Evolutionary conservation across 2,797 vertebrate species (phyloP).

Genomic region (Chromobotia macracanthus): DNA sequence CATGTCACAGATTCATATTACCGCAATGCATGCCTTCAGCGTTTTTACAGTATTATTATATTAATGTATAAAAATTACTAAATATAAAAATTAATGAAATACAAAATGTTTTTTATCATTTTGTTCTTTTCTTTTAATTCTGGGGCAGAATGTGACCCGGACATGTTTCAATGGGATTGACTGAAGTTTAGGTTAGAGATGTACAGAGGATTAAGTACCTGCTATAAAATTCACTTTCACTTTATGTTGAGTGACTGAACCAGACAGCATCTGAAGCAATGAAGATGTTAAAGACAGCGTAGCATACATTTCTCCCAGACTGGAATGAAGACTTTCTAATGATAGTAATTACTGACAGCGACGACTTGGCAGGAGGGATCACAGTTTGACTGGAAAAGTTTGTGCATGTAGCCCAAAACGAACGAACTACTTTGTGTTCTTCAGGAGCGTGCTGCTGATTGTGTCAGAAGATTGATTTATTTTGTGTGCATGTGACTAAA

Average conservation of each 20-base stretch:
- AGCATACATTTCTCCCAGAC: slow-evolving; percentile 31
- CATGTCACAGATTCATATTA: too few relatives aligned
- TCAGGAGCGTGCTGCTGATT: slow-evolving; percentile 23
- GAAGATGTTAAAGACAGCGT: slow-evolving; percentile 43
- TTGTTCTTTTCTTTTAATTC: background rate
- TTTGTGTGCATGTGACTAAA: slow-evolving; percentile 33
- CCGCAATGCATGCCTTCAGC: too few relatives aligned
- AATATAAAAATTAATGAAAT: too few relatives aligned
- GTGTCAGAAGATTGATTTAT: slow-evolving; percentile 28
- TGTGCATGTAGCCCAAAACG: slow-evolving; percentile 20
- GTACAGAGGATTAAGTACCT: slow-evolving; percentile 17
- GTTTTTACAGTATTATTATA: too few relatives aligned
- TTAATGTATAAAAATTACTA: too few relatives aligned
- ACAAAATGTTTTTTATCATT: background rate
- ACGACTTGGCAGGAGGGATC: slow-evolving; percentile 40
- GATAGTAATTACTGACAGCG: slow-evolving; percentile 54
- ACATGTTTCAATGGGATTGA: background rate
- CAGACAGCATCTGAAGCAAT: slow-evolving; percentile 27
- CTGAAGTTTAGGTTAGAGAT: background rate
- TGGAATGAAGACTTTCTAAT: slow-evolving; percentile 49
- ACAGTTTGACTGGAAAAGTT: slow-evolving; percentile 45
- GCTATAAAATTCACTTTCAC: slow-evolving; percentile 46
- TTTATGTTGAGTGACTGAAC: slow-evolving; percentile 28
- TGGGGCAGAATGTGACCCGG: background rate
- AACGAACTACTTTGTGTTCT: slow-evolving; percentile 16